Evolutionary conservation across 2,888 invertebrate genomes (phyloP).

Genomic region (Aleiodes alternator): DNA sequence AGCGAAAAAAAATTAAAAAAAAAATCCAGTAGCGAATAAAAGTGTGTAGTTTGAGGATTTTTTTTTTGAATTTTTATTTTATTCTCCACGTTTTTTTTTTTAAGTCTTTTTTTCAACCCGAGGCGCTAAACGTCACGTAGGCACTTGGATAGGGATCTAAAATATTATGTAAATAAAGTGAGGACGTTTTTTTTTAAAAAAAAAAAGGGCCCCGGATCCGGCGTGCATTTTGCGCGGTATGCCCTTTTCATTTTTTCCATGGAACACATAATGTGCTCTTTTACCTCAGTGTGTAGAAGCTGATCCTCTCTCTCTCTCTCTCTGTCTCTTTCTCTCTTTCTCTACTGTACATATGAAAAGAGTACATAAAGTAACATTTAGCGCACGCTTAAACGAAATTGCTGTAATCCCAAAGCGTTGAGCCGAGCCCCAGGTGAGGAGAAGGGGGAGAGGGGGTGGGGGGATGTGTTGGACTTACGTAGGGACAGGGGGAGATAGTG

Average conservation of each 20-base stretch:
- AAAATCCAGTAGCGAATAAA: constrained; percentile 23
- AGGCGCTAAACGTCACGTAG: constrained; percentile 58
- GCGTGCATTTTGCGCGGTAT: constrained; percentile 26
- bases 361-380: constrained; percentile 69
- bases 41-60: constrained; percentile 14
- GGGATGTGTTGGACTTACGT: constrained; percentile 3
- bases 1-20: not conserved
- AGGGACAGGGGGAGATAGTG: constrained; percentile 33
- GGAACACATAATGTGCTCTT: not conserved
- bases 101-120: constrained; percentile 45
- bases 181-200: constrained; percentile 31
- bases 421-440: constrained; percentile 11
- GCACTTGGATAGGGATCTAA: constrained; percentile 59
- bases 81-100: not conserved
- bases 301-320: not conserved
- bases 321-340: not conserved
- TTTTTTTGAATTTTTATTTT: constrained; percentile 18
- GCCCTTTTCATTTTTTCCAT: constrained; percentile 21
- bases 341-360: constrained; percentile 58
- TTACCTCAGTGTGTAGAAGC: too few species aligned
- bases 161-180: constrained; percentile 71
- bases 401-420: constrained; percentile 67
- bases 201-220: constrained; percentile 22
- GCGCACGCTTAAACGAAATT: constrained; percentile 71
- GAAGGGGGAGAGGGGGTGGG: constrained; percentile 50